Evolutionary conservation across 2,797 vertebrate genomes (phyloP).

Genomic region (Acrocephalus scirpaceus): DNA sequence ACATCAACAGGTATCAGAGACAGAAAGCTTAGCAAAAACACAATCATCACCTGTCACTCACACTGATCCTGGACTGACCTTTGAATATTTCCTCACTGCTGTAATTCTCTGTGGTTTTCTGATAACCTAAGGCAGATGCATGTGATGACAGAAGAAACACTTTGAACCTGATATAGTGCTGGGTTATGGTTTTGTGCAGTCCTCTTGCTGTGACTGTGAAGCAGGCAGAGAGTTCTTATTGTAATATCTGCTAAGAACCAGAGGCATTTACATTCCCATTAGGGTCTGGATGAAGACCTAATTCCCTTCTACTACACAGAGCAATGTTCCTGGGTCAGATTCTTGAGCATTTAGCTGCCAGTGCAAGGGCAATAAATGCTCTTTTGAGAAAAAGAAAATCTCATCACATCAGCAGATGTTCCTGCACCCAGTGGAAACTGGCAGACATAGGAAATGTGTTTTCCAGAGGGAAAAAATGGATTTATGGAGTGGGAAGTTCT

Average conservation of each 20-base stretch:
- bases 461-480: neutral
- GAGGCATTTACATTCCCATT: neutral
- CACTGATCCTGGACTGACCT: neutral
- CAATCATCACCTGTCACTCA: neutral
- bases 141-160: slow-evolving; percentile 1
- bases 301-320: neutral
- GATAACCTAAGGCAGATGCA: slow-evolving; percentile 31
- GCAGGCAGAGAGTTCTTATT: neutral
- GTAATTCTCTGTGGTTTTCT: slow-evolving; percentile 1
- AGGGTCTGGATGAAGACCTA: neutral
- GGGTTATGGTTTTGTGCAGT: neutral
- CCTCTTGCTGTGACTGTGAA: neutral
- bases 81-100: neutral
- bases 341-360: neutral
- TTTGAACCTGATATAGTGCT: neutral
- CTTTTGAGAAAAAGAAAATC: neutral
- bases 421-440: neutral
- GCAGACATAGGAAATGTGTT: neutral
- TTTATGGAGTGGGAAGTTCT: neutral
- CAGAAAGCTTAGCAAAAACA: neutral
- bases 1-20: neutral
- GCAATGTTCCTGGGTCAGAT: neutral
- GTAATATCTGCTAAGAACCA: neutral
- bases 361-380: neutral
- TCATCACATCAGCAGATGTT: neutral